A percentile compares a stretch with the other conserved stretches of the same genome.
These are phyloP conservation scores for Ernsta delagoae DNA, from an alignment of 2,888 invertebrate species.

Conservation along the genomic window DNA sequence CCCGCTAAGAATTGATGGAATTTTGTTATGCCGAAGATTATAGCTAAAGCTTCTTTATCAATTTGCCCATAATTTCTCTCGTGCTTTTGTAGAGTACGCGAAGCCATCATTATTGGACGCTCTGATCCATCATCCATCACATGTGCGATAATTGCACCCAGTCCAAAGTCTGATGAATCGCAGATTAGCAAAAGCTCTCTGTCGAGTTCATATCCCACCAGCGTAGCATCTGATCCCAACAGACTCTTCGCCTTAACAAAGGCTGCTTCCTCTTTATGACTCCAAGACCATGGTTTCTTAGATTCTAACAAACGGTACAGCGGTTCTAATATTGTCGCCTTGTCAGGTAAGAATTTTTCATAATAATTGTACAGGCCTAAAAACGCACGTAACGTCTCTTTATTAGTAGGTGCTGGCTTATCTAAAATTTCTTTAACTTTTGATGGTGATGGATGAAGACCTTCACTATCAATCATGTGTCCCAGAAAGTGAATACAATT, in stretches of 20 bases:
- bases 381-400: constrained; percentile 31
- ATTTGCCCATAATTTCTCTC: constrained; percentile 43
- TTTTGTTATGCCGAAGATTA: constrained; percentile 22
- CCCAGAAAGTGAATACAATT: constrained; percentile 34
- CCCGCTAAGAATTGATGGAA: constrained; percentile 15
- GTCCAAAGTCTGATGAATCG: constrained; percentile 41
- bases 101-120: constrained; percentile 41
- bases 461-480: constrained; percentile 33
- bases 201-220: constrained; percentile 19
- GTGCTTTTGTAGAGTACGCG: constrained; percentile 40
- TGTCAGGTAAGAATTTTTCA: constrained; percentile 35
- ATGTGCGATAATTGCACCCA: constrained; percentile 40
- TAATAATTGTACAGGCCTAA: constrained; percentile 39
- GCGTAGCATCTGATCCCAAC: constrained; percentile 31
- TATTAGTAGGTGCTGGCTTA: constrained; percentile 35
- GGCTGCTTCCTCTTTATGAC: constrained; percentile 2
- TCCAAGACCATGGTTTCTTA: constrained; percentile 15
- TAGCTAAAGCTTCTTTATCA: constrained; percentile 40
- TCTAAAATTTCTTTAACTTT: constrained; percentile 36
- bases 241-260: constrained; percentile 31
- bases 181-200: constrained; percentile 26
- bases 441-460: constrained; percentile 30
- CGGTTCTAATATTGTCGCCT: constrained; percentile 36
- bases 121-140: constrained; percentile 42
- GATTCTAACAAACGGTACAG: constrained; percentile 29